Base-by-base conservation (phyloP, 2,888 invertebrate genomes). In the Cerceris rybyensis region DNA sequence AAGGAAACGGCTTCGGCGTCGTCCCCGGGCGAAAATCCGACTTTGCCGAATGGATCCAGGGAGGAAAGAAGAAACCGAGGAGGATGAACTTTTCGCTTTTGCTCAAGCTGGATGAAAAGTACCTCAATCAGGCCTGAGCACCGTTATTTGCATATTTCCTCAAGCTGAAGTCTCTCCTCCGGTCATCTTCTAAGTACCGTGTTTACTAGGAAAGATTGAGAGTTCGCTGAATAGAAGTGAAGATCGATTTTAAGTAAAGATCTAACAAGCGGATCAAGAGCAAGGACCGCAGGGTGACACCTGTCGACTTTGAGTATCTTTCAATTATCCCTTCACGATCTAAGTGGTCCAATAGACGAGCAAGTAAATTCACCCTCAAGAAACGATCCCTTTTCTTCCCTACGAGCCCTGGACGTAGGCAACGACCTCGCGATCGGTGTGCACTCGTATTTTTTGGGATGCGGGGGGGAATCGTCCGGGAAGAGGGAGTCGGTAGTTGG, bases 71-170 rank as follows among this genome's bases (percentile, higher is more conserved):
- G n/a, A 54, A 55, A n/a, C 16, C 49, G 71, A 57, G 49, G 63
- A 70, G 63, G 49, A 55, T 73, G 7, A 43, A 41, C 16, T 68
- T 75, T 80, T 84, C 80, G 72, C 67, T 77, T 67, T 65, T 46
- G 61, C 75, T 49, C 68, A 43, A 49, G 66, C 66, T 60, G 69
- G 78, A 65, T 74, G 73, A 75, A 75, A 77, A 88, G 85, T 83
- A 81, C 86, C 85, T 88, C 87, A 86, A 89, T 87, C 87, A 86
- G 86, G 71, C 82, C 84, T 76, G 73, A 74, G 71, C 81, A 66
- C 52, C 82, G 80, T 86, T 85, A 86, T 89, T 90, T 87, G 88
- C 90, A 87, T 90, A 88, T 86, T 88, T 88, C 84, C 83, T 76
- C 79, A 69, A 70, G 93, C 93, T 70, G 93, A 92, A 88, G 88